A percentile compares a stretch with the other conserved stretches of the same genome.
Evolutionary conservation across 2,888 invertebrate genomes (phyloP).

Genomic region (Campopleginae sp.): DNA sequence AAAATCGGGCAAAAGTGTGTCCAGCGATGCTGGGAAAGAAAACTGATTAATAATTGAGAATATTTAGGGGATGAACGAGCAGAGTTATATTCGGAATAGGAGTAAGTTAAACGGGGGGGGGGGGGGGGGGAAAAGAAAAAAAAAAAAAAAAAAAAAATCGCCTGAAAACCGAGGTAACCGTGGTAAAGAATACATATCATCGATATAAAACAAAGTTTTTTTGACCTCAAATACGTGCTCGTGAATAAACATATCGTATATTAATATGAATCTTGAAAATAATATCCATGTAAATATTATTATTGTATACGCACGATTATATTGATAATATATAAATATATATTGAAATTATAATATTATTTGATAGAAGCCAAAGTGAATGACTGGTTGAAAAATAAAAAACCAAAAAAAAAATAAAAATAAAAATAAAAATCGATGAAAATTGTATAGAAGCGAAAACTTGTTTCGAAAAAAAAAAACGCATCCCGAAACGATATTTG

Average conservation of each 20-base stretch:
- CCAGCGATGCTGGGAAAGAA: conserved; percentile 32
- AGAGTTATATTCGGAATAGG: conserved; percentile 37
- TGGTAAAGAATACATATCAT: conserved; percentile 55
- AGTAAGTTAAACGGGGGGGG: conserved; percentile 44
- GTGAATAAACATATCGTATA: conserved; percentile 60
- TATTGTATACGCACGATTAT: conserved; percentile 52
- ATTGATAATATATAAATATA: conserved; percentile 32
- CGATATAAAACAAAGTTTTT: conserved; percentile 52
- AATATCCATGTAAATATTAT: conserved; percentile 63
- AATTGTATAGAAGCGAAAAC: background rate
- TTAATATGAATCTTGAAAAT: conserved; percentile 44
- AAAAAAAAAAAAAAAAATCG: conserved; percentile 75
- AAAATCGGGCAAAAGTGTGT: conserved; percentile 30
- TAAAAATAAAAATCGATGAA: conserved; percentile 15
- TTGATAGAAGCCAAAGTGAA: conserved; percentile 56
- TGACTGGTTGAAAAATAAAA: conserved; percentile 34
- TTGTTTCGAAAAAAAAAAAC: conserved; percentile 32
- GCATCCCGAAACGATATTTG: conserved; percentile 53
- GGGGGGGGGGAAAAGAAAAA: conserved; percentile 40
- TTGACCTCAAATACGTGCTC: conserved; percentile 38
- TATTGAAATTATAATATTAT: conserved; percentile 32
- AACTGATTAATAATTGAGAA: conserved; percentile 35
- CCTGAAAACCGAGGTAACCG: conserved; percentile 72
- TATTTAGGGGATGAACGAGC: conserved; percentile 35
- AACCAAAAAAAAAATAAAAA: background rate